Evolutionary conservation across 2,888 invertebrate genomes (phyloP).

Genomic region (Lochmaea crataegi): DNA sequence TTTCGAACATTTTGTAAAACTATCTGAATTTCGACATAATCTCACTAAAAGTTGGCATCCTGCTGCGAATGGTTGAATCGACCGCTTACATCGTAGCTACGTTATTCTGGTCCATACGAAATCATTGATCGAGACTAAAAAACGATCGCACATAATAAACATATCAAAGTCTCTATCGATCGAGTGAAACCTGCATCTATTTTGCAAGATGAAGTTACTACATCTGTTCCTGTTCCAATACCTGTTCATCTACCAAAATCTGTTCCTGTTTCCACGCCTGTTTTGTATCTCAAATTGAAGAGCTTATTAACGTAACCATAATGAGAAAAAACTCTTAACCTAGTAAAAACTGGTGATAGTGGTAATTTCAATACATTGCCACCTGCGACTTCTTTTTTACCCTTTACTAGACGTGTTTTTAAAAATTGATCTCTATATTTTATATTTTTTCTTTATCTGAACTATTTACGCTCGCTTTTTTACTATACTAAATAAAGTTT

Average conservation of each 20-base stretch:
- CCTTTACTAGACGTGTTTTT: too few species aligned
- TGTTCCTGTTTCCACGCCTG: background rate
- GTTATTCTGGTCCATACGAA: background rate
- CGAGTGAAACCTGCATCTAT: background rate
- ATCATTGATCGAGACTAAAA: background rate
- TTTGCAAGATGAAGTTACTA: background rate
- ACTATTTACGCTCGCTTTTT: too few species aligned
- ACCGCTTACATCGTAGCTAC: background rate
- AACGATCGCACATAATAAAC: background rate
- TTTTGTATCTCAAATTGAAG: too few species aligned
- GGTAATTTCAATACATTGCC: too few species aligned
- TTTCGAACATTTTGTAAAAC: background rate
- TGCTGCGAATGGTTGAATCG: background rate
- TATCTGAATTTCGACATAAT: background rate
- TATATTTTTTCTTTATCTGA: too few species aligned
- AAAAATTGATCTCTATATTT: too few species aligned
- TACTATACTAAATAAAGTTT: background rate
- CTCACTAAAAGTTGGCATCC: background rate
- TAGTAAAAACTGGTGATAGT: too few species aligned
- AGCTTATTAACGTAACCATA: background rate
- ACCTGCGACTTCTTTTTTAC: too few species aligned
- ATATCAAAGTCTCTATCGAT: background rate
- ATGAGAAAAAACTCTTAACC: too few species aligned
- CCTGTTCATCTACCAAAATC: background rate
- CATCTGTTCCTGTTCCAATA: constrained; percentile 16